Evolutionary conservation across 1,140 invertebrate species (phyloP).

Genomic region (Panulirus ornatus): DNA sequence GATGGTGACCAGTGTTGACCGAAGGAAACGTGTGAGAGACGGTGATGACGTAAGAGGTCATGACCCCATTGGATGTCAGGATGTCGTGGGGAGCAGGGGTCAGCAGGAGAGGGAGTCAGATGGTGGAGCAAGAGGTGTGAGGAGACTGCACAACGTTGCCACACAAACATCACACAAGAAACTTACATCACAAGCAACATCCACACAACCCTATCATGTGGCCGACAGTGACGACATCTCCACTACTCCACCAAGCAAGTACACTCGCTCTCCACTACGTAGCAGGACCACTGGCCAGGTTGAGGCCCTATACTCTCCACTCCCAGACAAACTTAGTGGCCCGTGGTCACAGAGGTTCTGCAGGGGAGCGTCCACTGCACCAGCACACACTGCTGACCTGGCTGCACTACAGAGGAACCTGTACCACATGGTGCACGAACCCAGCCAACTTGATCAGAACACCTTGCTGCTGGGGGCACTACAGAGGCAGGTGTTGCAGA

Average conservation of each 20-base stretch:
- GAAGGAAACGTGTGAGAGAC: too few relatives aligned
- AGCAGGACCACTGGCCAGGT: conserved; percentile 21
- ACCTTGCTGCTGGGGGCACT: background rate
- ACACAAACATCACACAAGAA: conserved; percentile 2
- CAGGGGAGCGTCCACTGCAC: background rate
- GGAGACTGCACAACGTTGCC: background rate
- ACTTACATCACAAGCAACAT: background rate
- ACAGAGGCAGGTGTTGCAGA: background rate
- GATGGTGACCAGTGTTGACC: too few relatives aligned
- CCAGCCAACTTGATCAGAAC: background rate
- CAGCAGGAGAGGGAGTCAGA: too few relatives aligned
- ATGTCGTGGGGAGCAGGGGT: too few relatives aligned
- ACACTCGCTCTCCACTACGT: conserved; percentile 33
- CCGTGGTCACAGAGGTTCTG: conserved; percentile 49
- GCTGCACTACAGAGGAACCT: conserved; percentile 53
- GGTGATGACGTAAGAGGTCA: too few relatives aligned
- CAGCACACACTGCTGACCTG: background rate
- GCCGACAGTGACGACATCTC: background rate
- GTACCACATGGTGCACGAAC: conserved; percentile 34
- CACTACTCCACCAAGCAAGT: background rate
- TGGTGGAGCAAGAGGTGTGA: background rate
- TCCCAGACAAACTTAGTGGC: conserved; percentile 55
- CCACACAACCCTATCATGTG: background rate
- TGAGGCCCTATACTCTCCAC: conserved; percentile 15
- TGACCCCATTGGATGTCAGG: too few relatives aligned